Evolutionary conservation across 2,888 invertebrate species (phyloP).

Genomic region (Girardia tigrina): DNA sequence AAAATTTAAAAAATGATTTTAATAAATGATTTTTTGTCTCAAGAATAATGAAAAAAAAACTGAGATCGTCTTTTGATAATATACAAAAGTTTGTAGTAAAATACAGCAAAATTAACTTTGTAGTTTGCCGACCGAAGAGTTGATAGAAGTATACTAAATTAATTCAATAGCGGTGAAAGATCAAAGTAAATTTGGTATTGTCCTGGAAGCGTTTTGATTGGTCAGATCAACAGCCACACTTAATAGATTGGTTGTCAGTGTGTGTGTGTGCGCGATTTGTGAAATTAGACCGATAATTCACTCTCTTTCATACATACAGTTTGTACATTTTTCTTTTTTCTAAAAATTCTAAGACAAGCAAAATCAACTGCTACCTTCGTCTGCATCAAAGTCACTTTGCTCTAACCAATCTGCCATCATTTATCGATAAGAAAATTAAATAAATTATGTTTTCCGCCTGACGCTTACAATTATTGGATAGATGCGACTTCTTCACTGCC

Average conservation of each 20-base stretch:
- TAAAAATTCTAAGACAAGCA: conserved; percentile 2
- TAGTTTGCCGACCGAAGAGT: conserved; percentile 23
- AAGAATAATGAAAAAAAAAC: neutral
- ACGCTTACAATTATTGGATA: conserved; percentile 20
- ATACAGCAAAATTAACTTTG: neutral
- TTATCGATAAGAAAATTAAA: conserved; percentile 14
- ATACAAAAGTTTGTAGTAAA: conserved; percentile 12
- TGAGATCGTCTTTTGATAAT: conserved; percentile 19
- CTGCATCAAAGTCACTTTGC: conserved; percentile 5
- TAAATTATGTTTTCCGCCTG: conserved; percentile 23
- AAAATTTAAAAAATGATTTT: no score
- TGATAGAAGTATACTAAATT: neutral
- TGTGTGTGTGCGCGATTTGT: neutral
- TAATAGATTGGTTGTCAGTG: neutral
- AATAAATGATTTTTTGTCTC: no score
- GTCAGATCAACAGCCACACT: conserved; percentile 14
- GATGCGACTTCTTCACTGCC: conserved; percentile 23
- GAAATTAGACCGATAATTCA: conserved; percentile 20
- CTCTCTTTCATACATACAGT: neutral
- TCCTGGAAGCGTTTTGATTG: neutral
- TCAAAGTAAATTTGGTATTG: conserved; percentile 14
- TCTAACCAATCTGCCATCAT: conserved; percentile 18
- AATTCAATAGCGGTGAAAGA: conserved; percentile 23
- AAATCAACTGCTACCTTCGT: conserved; percentile 23
- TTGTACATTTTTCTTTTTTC: conserved; percentile 21